Percentiles rank a stretch among this genome's conserved stretches.
Evolutionary conservation across 2,797 vertebrate genomes (phyloP).

Genomic region (Peromyscus aztecus): DNA sequence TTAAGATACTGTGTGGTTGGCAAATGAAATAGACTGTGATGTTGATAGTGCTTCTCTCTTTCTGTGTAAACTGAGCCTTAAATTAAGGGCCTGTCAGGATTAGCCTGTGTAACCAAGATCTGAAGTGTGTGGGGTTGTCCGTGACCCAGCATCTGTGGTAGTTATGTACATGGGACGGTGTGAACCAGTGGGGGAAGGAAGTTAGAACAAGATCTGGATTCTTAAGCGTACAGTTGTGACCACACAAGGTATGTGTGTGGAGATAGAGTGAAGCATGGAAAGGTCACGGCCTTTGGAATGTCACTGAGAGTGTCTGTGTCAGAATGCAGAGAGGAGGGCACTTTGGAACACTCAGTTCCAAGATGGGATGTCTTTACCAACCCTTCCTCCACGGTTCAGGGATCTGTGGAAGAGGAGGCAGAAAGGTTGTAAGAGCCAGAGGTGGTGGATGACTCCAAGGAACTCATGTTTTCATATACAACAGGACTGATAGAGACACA

Average conservation of each 20-base stretch:
- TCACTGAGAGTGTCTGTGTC: neutral
- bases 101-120: neutral
- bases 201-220: constrained; percentile 13
- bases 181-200: constrained; percentile 15
- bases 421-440: neutral
- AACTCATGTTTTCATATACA: neutral
- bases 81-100: neutral
- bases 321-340: neutral
- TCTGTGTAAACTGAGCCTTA: neutral
- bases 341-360: neutral
- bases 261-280: neutral
- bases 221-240: constrained; percentile 12
- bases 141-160: neutral
- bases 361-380: neutral
- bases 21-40: constrained; percentile 6
- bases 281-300: neutral
- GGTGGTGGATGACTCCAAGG: neutral
- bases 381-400: neutral
- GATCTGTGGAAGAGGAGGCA: too few species aligned
- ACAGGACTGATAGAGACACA: neutral
- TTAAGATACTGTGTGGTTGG: neutral
- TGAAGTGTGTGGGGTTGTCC: neutral
- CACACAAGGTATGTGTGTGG: neutral
- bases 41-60: neutral
- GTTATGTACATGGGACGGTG: neutral